Evolutionary conservation across 2,797 vertebrate species (phyloP).

Genomic region (Sciurus vulgaris): DNA sequence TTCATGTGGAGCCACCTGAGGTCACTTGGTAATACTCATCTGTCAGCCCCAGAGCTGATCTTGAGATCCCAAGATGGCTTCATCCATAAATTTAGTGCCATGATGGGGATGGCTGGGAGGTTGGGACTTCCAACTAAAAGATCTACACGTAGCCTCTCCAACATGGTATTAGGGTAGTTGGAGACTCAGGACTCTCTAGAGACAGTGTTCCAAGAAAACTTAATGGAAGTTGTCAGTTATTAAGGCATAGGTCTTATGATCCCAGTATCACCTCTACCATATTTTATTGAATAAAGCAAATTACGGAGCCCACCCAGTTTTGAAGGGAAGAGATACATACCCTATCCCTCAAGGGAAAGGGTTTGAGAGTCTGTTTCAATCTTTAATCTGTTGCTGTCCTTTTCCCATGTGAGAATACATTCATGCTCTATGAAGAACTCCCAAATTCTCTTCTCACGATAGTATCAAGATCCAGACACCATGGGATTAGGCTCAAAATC

Average conservation of each 20-base stretch:
- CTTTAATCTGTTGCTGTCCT: not conserved
- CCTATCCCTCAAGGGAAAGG: not conserved
- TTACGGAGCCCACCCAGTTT: not conserved
- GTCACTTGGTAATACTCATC: not conserved
- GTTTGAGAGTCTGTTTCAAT: not conserved
- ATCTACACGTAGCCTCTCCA: not conserved
- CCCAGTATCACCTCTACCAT: not conserved
- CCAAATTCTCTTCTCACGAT: not conserved
- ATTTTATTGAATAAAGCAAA: conserved; percentile 21
- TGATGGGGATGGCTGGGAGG: not conserved
- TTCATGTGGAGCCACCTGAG: not conserved
- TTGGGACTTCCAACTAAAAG: not conserved
- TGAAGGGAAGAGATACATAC: not conserved
- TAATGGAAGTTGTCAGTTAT: not conserved
- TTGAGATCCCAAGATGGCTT: conserved; percentile 21
- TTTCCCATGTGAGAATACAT: not conserved
- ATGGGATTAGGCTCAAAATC: not conserved
- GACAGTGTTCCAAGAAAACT: not conserved
- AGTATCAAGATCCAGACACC: not conserved
- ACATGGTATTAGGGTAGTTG: not conserved
- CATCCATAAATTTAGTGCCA: not conserved
- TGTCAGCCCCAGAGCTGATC: not conserved
- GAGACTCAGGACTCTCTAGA: not conserved
- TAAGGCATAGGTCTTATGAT: not conserved
- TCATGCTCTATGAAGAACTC: not conserved